Evolutionary conservation across 2,113 vertebrate species (phyloP), one percentile per base, ranked within the genome.

Genomic region (Rhabdomys dilectus): DNA sequence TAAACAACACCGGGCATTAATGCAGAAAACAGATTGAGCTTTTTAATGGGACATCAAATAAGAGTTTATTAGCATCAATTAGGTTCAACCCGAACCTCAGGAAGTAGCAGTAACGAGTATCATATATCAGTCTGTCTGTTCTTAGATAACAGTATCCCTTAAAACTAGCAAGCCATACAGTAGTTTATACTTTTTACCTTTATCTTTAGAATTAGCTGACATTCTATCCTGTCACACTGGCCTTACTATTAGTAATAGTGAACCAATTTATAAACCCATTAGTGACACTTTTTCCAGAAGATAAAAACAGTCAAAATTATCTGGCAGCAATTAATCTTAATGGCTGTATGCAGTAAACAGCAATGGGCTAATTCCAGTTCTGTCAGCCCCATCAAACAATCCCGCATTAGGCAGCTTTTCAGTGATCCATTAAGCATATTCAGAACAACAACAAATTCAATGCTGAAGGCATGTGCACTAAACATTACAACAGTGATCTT

Each of bases 401-500:
- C 99, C 99, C 99, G 99, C 99, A 99, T 99, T 99, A 99, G 99
- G 99, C 99, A 99, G 99, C 99, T 99, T 99, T 99, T 99, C 99
- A 99, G 98, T 98, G 99, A 99, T 99, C 99, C 99, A 99, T 99
- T 99, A 99, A 99, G 99, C 99, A 99, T 99, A 99, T 99, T 99
- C 99, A 99, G 99, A 99, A 99, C 98, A 99, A 99, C 99, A 99
- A 99, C 99, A 99, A 99, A 99, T 99, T 99, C 99, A 99, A 98
- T 98, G 99, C 99, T 99, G 99, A 99, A 99, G 99, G 99, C 99
- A 99, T 99, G 99, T 98, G 99, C 99, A 99, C 99, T 99, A 99
- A 99, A 99, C 99, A 99, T 99, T 99, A 99, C 99, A 99, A 99
- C 99, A 99, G 99, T 99, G 99, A 99, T 99, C 99, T 99, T 99